A percentile compares a stretch with the other conserved stretches of the same genome.
Conservation (phyloP, 2,113 vertebrate genomes). For the Lucifuga dentata region DNA sequence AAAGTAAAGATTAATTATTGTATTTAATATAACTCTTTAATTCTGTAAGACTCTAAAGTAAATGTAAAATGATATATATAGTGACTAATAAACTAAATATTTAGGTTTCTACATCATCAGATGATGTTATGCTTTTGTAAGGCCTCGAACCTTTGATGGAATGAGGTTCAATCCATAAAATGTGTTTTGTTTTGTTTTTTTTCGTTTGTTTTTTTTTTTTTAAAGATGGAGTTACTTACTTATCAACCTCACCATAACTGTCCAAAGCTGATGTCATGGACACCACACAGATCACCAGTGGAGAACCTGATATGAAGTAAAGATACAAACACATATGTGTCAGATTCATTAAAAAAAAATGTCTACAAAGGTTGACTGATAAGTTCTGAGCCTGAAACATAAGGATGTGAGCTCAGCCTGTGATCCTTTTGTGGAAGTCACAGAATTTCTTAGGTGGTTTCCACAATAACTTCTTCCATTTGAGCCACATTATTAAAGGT, state of each 20-base stretch:
- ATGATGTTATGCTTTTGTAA: conserved; percentile 50
- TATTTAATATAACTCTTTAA: too few relatives aligned
- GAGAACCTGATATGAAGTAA: conserved; percentile 82
- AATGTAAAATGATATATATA: conserved; percentile 16
- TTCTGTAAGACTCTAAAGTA: conserved; percentile 16
- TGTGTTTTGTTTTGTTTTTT: too few relatives aligned
- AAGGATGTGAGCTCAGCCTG: too few relatives aligned
- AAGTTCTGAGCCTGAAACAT: too few relatives aligned
- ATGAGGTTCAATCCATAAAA: conserved; percentile 19
- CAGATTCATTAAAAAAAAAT: conserved; percentile 9
- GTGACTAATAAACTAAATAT: conserved; percentile 16
- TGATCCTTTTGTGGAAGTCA: too few relatives aligned
- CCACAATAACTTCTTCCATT: too few relatives aligned
- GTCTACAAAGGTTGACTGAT: not conserved
- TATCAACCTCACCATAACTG: conserved; percentile 89
- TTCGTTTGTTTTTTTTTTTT: not conserved
- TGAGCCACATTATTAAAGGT: too few relatives aligned
- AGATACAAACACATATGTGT: conserved; percentile 34
- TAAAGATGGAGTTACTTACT: conserved; percentile 83
- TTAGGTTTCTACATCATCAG: conserved; percentile 26
- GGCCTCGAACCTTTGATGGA: conserved; percentile 4
- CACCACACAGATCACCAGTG: conserved; percentile 89
- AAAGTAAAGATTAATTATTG: too few relatives aligned
- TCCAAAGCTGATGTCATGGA: conserved; percentile 86
- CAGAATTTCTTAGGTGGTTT: too few relatives aligned